Evolutionary conservation across 2,797 vertebrate species (phyloP).

Genomic region (Lindbergichthys nudifrons): DNA sequence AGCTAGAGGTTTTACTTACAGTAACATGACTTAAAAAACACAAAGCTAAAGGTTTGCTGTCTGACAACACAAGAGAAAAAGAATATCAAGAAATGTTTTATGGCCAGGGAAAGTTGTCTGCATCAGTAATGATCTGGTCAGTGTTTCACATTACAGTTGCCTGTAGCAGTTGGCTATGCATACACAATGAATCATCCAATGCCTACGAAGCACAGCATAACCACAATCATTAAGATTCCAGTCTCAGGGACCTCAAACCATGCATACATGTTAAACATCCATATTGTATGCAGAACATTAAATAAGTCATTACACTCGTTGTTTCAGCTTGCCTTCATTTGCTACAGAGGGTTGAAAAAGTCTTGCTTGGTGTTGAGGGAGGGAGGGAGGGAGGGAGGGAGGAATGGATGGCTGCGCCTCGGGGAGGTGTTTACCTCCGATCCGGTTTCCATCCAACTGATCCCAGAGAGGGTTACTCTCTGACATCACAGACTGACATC

Average conservation of each 20-base stretch:
- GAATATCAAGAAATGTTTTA: background rate
- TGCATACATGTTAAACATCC: conserved; percentile 20
- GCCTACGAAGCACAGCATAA: conserved; percentile 15
- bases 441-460: conserved; percentile 29
- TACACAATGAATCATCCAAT: conserved; percentile 36
- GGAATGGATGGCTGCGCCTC: background rate
- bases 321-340: conserved; percentile 5
- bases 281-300: conserved; percentile 19
- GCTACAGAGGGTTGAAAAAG: conserved; percentile 1
- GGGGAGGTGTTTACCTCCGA: conserved; percentile 17
- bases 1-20: background rate
- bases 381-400: background rate
- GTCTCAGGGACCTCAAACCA: conserved; percentile 26
- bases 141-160: conserved; percentile 1
- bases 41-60: background rate
- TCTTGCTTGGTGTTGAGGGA: conserved; percentile 1
- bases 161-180: conserved; percentile 14
- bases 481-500: conserved; percentile 21
- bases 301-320: conserved; percentile 24
- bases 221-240: conserved; percentile 18
- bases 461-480: conserved; percentile 13
- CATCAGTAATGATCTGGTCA: conserved; percentile 15
- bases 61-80: background rate
- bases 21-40: background rate
- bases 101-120: background rate